Evolutionary conservation across 2,888 invertebrate species (phyloP).

Genomic region (Lutraria lutraria): DNA sequence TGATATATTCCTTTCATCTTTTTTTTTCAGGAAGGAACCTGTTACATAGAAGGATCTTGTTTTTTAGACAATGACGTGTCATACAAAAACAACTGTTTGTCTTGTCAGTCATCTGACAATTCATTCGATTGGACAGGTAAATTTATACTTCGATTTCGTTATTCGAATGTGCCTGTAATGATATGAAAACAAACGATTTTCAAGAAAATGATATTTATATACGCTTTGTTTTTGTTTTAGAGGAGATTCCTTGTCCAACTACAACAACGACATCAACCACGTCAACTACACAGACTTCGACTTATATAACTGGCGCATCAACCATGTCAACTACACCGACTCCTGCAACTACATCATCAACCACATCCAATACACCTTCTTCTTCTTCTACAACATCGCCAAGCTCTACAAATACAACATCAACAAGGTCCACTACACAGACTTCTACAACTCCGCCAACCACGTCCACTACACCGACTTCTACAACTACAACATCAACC

Average conservation of each 20-base stretch:
- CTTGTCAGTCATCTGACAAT: background rate
- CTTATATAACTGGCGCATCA: background rate
- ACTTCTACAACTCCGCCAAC: background rate
- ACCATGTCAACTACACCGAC: background rate
- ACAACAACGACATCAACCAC: background rate
- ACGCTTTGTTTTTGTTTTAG: background rate
- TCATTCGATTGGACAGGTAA: conserved; percentile 16
- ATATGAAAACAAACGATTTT: background rate
- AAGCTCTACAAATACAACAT: background rate
- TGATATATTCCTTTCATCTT: background rate
- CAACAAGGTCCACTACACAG: background rate
- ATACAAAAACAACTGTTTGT: background rate
- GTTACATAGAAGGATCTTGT: conserved; percentile 20
- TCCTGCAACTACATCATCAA: background rate
- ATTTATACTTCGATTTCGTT: background rate
- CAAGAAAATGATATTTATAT: background rate
- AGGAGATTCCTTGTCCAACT: background rate
- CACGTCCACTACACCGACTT: too few relatives aligned
- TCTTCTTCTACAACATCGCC: background rate
- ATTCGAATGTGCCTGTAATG: background rate
- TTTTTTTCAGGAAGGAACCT: background rate
- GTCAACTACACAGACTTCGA: background rate
- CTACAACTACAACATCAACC: too few relatives aligned
- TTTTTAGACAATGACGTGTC: background rate
- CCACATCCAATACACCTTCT: background rate